phyloP scores from a whole-genome alignment of 2,797 vertebrate species.

The Iguana delicatissima region DNA sequence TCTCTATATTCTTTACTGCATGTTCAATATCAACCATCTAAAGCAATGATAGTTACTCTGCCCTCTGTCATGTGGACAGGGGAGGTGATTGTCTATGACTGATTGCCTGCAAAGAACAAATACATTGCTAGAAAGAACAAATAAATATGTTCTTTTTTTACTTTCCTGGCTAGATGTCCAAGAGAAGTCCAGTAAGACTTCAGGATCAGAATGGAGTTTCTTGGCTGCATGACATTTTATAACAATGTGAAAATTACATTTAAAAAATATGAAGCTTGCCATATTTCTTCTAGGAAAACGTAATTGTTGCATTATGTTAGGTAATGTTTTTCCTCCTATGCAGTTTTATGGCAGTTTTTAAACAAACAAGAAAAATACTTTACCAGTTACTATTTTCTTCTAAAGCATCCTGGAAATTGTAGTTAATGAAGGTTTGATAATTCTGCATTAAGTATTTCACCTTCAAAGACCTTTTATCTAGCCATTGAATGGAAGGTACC shows the following conservation, averaged over 20 bases:
- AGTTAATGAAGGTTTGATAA: neutral
- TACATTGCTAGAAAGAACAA: neutral
- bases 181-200: neutral
- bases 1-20: no score
- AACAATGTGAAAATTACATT: conserved; percentile 4
- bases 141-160: neutral
- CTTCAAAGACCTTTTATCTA: neutral
- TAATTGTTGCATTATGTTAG: neutral
- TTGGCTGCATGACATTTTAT: neutral
- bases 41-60: neutral
- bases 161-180: no score
- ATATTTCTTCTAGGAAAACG: neutral
- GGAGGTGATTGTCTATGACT: neutral
- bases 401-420: neutral
- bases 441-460: neutral
- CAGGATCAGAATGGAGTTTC: neutral
- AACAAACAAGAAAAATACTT: neutral
- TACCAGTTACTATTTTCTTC: neutral
- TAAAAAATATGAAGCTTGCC: neutral
- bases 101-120: neutral
- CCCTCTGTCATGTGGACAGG: neutral
- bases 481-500: neutral
- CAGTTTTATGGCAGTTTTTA: neutral
- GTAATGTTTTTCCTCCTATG: neutral
- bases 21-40: neutral